These are phyloP conservation scores for Epicauta chinensis DNA, from an alignment of 1,140 invertebrate genomes.

Conservation along the genomic window DNA sequence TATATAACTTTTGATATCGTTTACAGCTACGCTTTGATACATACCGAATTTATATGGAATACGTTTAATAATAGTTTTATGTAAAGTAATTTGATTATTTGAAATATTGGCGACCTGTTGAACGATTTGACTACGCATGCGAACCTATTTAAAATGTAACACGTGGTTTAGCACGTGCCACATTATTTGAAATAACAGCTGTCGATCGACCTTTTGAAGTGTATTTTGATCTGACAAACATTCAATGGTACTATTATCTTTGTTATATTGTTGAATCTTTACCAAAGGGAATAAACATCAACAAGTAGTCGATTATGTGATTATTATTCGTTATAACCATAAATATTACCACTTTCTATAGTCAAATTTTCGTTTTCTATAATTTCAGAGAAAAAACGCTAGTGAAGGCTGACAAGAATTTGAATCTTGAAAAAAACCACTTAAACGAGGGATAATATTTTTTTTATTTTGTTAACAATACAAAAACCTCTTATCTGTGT, in stretches of 20 bases:
- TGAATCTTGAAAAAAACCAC: no score
- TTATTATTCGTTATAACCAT: no score
- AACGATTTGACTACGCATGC: constrained; percentile 13
- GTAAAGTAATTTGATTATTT: neutral
- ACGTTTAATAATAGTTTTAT: no score
- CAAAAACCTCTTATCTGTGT: constrained; percentile 4
- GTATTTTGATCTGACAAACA: constrained; percentile 11
- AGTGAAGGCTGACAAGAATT: no score
- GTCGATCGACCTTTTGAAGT: constrained; percentile 13
- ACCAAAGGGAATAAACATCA: constrained; percentile 4
- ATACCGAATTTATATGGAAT: constrained; percentile 4
- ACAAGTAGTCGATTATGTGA: constrained; percentile 10
- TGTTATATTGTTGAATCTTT: constrained; percentile 11
- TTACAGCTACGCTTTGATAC: no score
- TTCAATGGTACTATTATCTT: constrained; percentile 14
- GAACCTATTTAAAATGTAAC: constrained; percentile 8
- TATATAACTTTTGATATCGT: no score
- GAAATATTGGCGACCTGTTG: constrained; percentile 15
- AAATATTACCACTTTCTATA: no score
- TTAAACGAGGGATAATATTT: no score
- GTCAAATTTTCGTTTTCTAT: no score
- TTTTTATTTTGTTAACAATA: neutral
- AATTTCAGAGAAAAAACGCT: no score
- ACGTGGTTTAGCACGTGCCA: constrained; percentile 18
- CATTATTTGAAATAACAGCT: constrained; percentile 18